Percentiles rank a stretch among this genome's conserved stretches.
These are phyloP conservation scores for Premnoplex brunnescens DNA, from an alignment of 2,797 vertebrate genomes.

Conservation along the genomic window DNA sequence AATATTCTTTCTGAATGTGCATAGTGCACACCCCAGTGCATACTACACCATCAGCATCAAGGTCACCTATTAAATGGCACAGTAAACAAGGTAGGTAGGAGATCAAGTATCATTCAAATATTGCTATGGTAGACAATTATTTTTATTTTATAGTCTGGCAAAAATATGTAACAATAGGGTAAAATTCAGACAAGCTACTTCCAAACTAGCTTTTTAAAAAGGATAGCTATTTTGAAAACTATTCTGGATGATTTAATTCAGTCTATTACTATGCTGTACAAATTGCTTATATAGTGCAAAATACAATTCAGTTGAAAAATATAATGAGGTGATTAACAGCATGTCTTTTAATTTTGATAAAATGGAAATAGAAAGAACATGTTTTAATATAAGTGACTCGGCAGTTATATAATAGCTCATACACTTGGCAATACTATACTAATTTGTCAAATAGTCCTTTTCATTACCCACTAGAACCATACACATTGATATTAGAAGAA, in stretches of 20 bases:
- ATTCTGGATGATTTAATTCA: background rate
- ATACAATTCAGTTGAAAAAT: background rate
- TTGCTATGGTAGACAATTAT: background rate
- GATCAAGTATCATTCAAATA: background rate
- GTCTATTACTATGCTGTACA: background rate
- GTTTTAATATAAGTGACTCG: slow-evolving; percentile 1
- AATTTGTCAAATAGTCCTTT: background rate
- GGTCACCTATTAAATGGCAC: background rate
- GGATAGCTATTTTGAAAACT: background rate
- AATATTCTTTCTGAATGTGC: background rate
- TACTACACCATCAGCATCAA: background rate
- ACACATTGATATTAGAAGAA: background rate
- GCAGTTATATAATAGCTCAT: background rate
- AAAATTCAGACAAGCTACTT: background rate
- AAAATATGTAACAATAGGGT: background rate
- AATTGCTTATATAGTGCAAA: background rate
- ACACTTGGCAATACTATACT: background rate
- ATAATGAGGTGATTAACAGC: slow-evolving; percentile 10
- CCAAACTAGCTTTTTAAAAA: background rate
- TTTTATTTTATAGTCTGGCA: background rate
- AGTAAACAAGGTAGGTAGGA: background rate
- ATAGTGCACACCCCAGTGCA: background rate
- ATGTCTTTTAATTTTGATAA: background rate
- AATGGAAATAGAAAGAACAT: background rate
- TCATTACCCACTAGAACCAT: background rate